phyloP scores from a whole-genome alignment of 2,113 vertebrate genomes.

The Sarotherodon lohbergeri region DNA sequence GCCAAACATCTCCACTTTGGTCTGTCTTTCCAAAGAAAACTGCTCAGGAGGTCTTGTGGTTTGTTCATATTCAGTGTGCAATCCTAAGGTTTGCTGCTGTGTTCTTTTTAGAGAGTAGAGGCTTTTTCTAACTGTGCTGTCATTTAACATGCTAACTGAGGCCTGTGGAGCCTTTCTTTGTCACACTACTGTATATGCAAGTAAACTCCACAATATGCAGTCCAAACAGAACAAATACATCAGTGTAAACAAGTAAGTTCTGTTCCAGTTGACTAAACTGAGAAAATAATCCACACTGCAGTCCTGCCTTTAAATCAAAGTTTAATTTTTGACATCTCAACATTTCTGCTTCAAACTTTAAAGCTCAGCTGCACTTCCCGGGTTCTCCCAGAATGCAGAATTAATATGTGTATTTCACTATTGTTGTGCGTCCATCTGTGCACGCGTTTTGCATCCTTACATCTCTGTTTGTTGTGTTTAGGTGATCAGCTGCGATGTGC shows the following conservation, averaged over 20 bases:
- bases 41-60: neutral
- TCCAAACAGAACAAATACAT: neutral
- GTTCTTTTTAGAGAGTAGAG: neutral
- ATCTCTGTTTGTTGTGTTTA: neutral
- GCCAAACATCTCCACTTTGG: neutral
- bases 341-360: neutral
- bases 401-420: neutral
- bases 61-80: neutral
- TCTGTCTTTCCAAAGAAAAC: neutral
- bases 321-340: neutral
- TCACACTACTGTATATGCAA: neutral
- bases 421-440: neutral
- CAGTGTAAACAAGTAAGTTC: neutral
- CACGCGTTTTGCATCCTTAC: neutral
- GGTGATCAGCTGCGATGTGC: constrained; percentile 38
- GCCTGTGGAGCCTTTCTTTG: neutral
- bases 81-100: neutral
- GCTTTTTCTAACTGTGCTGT: neutral
- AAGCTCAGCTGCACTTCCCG: neutral
- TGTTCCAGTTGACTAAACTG: neutral
- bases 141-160: neutral
- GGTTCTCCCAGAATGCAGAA: neutral
- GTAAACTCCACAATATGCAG: neutral
- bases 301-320: neutral
- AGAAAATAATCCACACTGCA: neutral